Evolutionary conservation across 2,888 invertebrate species (phyloP).

Genomic region (Ormyrus thymus): DNA sequence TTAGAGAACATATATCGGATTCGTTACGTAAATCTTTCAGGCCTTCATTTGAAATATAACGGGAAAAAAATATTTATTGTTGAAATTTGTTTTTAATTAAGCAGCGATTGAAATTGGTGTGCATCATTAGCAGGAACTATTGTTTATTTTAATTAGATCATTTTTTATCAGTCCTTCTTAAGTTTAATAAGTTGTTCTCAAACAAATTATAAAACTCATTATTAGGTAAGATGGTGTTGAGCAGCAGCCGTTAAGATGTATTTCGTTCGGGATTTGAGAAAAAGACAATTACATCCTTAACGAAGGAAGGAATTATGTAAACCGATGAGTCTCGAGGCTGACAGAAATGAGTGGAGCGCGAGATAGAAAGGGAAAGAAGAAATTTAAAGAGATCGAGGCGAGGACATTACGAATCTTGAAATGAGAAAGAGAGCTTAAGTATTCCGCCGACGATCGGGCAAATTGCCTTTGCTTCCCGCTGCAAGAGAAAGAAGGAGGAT

Average conservation of each 20-base stretch:
- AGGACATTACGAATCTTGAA: slow-evolving; percentile 21
- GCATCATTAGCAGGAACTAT: no score
- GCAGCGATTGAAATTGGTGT: no score
- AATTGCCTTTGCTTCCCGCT: slow-evolving; percentile 59
- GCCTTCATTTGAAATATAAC: no score
- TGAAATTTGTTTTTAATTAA: no score
- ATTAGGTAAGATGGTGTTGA: no score
- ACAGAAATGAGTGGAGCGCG: slow-evolving; percentile 20
- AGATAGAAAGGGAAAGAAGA: slow-evolving; percentile 7
- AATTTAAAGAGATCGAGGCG: slow-evolving; percentile 6
- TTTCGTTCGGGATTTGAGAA: not conserved
- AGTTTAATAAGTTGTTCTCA: no score
- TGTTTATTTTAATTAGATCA: not conserved
- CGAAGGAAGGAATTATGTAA: slow-evolving; percentile 10
- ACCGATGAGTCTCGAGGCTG: not conserved
- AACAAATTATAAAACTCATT: no score
- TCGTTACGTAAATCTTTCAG: no score
- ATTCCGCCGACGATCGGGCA: slow-evolving; percentile 58
- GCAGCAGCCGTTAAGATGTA: no score
- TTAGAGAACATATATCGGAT: no score
- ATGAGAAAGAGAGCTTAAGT: slow-evolving; percentile 53
- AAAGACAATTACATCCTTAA: not conserved
- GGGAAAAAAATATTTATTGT: no score
- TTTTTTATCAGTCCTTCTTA: not conserved
- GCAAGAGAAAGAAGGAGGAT: slow-evolving; percentile 50